Conservation (phyloP, 2,888 invertebrate species). For the Cremastinae sp. region DNA sequence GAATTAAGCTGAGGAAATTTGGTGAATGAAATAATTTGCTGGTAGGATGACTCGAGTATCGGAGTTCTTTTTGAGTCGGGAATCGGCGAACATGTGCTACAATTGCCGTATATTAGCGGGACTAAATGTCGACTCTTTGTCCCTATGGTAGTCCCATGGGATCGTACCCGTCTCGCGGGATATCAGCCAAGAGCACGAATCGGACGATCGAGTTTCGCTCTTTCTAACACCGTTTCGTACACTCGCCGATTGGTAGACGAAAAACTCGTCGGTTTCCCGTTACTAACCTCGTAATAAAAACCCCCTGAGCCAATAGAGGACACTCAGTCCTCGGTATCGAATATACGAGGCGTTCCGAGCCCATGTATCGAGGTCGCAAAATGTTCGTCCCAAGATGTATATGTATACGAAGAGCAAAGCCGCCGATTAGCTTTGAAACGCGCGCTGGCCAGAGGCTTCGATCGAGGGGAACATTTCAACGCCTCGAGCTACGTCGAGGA, state of each 20-base stretch:
- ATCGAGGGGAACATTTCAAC: no score
- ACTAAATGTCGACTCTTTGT: constrained; percentile 70
- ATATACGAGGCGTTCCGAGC: constrained; percentile 1
- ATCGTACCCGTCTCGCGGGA: constrained; percentile 73
- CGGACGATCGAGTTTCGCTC: constrained; percentile 71
- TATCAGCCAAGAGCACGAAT: constrained; percentile 63
- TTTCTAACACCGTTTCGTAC: constrained; percentile 20
- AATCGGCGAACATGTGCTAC: constrained; percentile 35
- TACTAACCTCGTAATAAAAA: constrained; percentile 73
- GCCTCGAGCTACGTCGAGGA: no score
- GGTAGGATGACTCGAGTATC: background rate
- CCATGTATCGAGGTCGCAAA: background rate
- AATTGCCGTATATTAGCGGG: constrained; percentile 70
- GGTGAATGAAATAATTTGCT: no score
- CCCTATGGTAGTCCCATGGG: constrained; percentile 66
- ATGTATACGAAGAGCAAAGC: background rate
- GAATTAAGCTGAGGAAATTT: no score
- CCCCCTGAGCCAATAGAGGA: constrained; percentile 64
- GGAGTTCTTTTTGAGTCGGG: background rate
- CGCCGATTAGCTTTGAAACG: no score
- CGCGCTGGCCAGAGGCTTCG: no score
- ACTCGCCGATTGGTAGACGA: constrained; percentile 22
- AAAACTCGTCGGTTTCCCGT: constrained; percentile 65
- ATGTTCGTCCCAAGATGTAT: background rate
- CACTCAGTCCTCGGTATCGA: background rate